A percentile compares a stretch with the other conserved stretches of the same genome.
phyloP scores from a whole-genome alignment of 2,888 invertebrate genomes.

The Leptinotarsa juncta region DNA sequence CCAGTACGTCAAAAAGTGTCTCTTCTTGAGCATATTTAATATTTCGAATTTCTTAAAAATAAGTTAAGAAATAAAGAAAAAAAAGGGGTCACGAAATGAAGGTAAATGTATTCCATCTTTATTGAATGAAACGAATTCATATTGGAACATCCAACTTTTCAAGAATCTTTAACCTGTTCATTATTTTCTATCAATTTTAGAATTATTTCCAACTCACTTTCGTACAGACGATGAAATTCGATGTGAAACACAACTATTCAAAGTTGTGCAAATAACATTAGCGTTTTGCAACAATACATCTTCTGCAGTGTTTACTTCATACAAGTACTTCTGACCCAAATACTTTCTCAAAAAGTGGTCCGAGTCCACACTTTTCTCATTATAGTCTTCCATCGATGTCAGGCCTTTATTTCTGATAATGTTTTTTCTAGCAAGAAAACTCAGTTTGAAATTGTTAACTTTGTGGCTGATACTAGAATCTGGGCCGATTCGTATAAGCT shows the following conservation, averaged over 20 bases:
- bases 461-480: constrained; percentile 63
- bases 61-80: too few species aligned
- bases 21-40: too few species aligned
- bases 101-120: too few species aligned
- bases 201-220: constrained; percentile 37
- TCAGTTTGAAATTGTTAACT: constrained; percentile 64
- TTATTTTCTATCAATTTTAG: neutral
- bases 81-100: too few species aligned
- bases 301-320: constrained; percentile 45
- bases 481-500: constrained; percentile 68
- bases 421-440: constrained; percentile 61
- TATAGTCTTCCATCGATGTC: constrained; percentile 35
- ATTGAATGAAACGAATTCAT: too few species aligned
- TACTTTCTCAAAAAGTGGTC: constrained; percentile 40
- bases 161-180: neutral
- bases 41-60: too few species aligned
- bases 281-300: constrained; percentile 45
- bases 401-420: constrained; percentile 40
- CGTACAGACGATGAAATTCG: constrained; percentile 40
- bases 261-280: constrained; percentile 52
- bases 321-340: constrained; percentile 43
- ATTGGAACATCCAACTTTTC: too few species aligned
- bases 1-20: too few species aligned
- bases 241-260: constrained; percentile 49
- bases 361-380: constrained; percentile 29